Conservation (phyloP, 2,113 vertebrate genomes). For the Rallus limicola region DNA sequence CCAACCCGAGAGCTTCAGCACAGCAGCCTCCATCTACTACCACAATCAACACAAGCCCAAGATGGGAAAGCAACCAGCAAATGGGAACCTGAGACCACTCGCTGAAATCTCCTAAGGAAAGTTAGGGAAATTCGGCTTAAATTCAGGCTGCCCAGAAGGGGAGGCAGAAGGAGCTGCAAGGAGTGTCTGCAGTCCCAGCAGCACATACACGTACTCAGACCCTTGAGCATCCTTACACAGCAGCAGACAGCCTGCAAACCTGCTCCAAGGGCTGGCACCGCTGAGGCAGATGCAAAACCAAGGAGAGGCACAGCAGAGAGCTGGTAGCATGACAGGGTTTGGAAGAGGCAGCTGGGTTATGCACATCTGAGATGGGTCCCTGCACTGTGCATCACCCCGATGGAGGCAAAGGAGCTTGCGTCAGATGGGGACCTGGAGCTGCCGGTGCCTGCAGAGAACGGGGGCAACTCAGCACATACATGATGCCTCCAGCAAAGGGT, state of each 20-base stretch:
- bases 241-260: rapidly evolving
- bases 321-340: neutral
- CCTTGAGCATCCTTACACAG: rapidly evolving
- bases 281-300: rapidly evolving
- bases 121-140: neutral
- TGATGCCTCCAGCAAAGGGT: neutral
- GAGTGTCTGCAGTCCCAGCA: neutral
- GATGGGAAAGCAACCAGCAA: neutral
- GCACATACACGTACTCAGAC: rapidly evolving
- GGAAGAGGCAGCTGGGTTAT: neutral
- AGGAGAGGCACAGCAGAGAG: neutral
- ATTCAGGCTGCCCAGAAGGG: neutral
- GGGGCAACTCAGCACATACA: rapidly evolving
- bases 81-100: neutral
- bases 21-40: neutral
- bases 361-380: neutral
- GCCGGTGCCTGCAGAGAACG: neutral
- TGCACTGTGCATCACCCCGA: rapidly evolving
- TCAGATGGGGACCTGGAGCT: rapidly evolving
- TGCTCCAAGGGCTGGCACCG: rapidly evolving
- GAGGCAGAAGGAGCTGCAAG: neutral
- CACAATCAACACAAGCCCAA: neutral
- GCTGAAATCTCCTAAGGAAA: neutral
- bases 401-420: neutral
- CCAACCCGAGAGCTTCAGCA: neutral